phyloP scores from a whole-genome alignment of 1,140 invertebrate species.

The Sminthurinus signatus region DNA sequence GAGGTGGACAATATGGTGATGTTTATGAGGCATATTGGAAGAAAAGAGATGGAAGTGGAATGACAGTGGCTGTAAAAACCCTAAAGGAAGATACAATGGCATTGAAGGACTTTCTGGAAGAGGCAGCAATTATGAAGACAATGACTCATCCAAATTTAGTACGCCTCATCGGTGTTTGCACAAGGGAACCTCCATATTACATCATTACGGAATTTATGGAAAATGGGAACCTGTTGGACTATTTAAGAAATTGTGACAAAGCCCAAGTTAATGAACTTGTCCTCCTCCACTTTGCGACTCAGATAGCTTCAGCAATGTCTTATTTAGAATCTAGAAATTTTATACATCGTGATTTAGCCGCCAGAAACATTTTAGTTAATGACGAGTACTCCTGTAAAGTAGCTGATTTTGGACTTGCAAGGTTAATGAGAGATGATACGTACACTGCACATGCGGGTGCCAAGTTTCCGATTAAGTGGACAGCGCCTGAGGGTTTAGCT shows the following conservation, averaged over 20 bases:
- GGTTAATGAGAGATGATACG: constrained; percentile 94
- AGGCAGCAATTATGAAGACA: constrained; percentile 99
- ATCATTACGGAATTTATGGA: constrained; percentile 99
- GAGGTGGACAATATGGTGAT: constrained; percentile 89
- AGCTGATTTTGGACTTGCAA: constrained; percentile 95
- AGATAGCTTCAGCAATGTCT: constrained; percentile 97
- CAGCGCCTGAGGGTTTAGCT: constrained; percentile 94
- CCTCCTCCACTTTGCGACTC: constrained; percentile 97
- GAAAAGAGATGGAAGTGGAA: constrained; percentile 62
- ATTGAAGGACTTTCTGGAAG: constrained; percentile 96
- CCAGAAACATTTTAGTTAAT: constrained; percentile 94
- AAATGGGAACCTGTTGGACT: constrained; percentile 94
- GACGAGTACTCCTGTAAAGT: constrained; percentile 93
- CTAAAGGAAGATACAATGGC: constrained; percentile 98
- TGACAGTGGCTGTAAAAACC: constrained; percentile 96
- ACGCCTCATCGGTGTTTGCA: constrained; percentile 81
- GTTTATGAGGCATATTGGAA: constrained; percentile 99
- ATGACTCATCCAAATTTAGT: constrained; percentile 99
- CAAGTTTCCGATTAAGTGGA: constrained; percentile 99
- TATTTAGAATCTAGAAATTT: constrained; percentile 68
- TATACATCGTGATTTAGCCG: constrained; percentile 76
- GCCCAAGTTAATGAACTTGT: constrained; percentile 48
- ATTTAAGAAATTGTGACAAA: constrained; percentile 79
- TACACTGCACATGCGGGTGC: constrained; percentile 97
- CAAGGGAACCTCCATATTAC: constrained; percentile 80